Evolutionary conservation across 1,140 invertebrate genomes (phyloP).

Genomic region (Riptortus pedestris): DNA sequence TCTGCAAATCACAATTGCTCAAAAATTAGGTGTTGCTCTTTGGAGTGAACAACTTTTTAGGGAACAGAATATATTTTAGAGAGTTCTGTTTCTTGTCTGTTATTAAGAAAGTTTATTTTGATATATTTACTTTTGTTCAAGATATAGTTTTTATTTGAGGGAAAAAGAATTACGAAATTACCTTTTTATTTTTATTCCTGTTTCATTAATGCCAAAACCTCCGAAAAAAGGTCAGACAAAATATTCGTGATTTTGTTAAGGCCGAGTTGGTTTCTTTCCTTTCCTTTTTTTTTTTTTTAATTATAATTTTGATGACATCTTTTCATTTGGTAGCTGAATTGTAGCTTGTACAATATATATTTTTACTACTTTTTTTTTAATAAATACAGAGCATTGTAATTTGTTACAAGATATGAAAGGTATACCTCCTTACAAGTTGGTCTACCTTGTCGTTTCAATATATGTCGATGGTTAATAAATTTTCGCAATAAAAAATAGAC

Average conservation of each 20-base stretch:
- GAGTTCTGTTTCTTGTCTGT: slow-evolving; percentile 16
- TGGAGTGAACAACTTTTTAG: not conserved
- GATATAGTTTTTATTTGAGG: not conserved
- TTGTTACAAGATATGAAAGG: slow-evolving; percentile 7
- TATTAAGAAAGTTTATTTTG: not conserved
- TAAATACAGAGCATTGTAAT: slow-evolving; percentile 4
- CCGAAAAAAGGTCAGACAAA: not conserved
- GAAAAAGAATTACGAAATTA: not conserved
- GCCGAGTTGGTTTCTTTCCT: not conserved
- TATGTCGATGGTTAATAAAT: slow-evolving; percentile 25
- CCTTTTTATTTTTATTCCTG: not conserved
- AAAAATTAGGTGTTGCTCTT: slow-evolving; percentile 5
- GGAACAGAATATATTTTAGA: slow-evolving; percentile 12
- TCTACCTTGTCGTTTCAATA: slow-evolving; percentile 10
- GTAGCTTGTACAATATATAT: slow-evolving; percentile 11
- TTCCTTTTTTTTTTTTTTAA: not conserved
- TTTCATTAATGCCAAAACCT: no score
- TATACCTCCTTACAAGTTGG: not conserved
- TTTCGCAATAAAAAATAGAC: slow-evolving; percentile 21
- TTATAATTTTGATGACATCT: not conserved
- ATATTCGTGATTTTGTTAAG: not conserved
- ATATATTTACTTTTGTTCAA: not conserved
- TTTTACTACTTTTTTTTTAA: slow-evolving; percentile 18
- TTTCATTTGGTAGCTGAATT: slow-evolving; percentile 9
- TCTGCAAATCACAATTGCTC: slow-evolving; percentile 20